Base-by-base conservation (phyloP, 2,797 vertebrate genomes). In the Schizopygopsis pylzovi region DNA sequence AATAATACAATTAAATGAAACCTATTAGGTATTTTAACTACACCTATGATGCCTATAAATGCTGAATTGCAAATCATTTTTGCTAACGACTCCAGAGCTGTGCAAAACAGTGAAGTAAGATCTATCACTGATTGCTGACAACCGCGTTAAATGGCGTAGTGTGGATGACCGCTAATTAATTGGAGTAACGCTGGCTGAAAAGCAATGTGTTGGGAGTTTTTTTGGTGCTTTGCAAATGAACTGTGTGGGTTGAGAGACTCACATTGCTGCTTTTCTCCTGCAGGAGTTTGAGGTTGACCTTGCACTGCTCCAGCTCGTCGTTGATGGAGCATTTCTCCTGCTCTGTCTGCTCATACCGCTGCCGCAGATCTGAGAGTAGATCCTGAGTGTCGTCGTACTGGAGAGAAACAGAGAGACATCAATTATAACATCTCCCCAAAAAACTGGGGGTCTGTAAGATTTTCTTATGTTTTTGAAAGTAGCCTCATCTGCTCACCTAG, bases 201-300 rank as follows among this genome's bases (percentile, higher is more conserved):
- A 15, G 39, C 52, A 45, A 11, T 7, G 10, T 9, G 71, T 39
- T 39, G 75, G 6, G 65, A 75, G 33, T 33, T 79, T 43, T 15
- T n/a, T 56, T 52, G 47, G 12, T 33, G 59, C 11, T 63, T 7
- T 28, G 59, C 59, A 6, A 18, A 28, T 12, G 28, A 77, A 20
- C 43, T 16, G 43, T 67, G 61, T 28, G 39, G 72, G 20, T 39
- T 41, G 65, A 54, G 67, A 9, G 67, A 91, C 97, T 98, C 95
- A 99, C 98, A 78, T 97, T 97, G 94, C 93, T 96, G 95, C 95
- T 95, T 95, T 98, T 98, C 91, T 99, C 98, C 96, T 97, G 97
- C 90, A 99, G 96, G 91, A 97, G 95, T 94, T 98, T 98, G 93
- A 99, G 95, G 93, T 93, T 97, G 92, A 96, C 96, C 94, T 96